Percentiles rank a stretch among this genome's conserved stretches.
phyloP scores from a whole-genome alignment of 1,140 invertebrate genomes.

The Drosophila guanche region DNA sequence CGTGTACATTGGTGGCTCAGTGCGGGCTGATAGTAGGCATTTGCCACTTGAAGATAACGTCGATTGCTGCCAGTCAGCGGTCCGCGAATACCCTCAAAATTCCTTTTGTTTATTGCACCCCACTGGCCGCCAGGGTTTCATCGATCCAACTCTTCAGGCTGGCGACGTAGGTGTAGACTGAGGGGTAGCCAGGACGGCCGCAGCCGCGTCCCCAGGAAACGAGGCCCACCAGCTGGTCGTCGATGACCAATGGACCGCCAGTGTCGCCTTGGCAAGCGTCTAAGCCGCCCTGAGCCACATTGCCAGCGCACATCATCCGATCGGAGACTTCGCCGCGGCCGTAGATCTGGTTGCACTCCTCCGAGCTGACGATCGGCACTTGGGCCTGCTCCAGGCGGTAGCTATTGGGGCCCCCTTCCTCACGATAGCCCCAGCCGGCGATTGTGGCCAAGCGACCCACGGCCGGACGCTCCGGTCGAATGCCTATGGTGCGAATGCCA shows the following conservation, averaged over 20 bases:
- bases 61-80: slow-evolving; percentile 6
- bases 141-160: slow-evolving; percentile 83
- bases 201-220: slow-evolving; percentile 88
- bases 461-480: slow-evolving; percentile 51
- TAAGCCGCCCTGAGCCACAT: slow-evolving; percentile 85
- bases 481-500: slow-evolving; percentile 42
- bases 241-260: slow-evolving; percentile 87
- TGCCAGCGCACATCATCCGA: slow-evolving; percentile 84
- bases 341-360: slow-evolving; percentile 59
- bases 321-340: slow-evolving; percentile 84
- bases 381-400: slow-evolving; percentile 83
- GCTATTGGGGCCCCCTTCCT: slow-evolving; percentile 84
- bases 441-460: slow-evolving; percentile 83
- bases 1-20: slow-evolving; percentile 25
- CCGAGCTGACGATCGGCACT: slow-evolving; percentile 81
- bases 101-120: slow-evolving; percentile 37
- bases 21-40: slow-evolving; percentile 11
- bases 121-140: slow-evolving; percentile 52
- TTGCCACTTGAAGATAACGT: slow-evolving; percentile 36
- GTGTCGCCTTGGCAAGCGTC: slow-evolving; percentile 88
- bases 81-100: slow-evolving; percentile 1
- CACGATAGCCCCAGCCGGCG: slow-evolving; percentile 85
- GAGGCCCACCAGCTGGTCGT: slow-evolving; percentile 85
- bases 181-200: slow-evolving; percentile 85
- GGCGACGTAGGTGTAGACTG: slow-evolving; percentile 86